Evolutionary conservation across 2,797 vertebrate genomes (phyloP).

Genomic region (Hylomyscus alleni): DNA sequence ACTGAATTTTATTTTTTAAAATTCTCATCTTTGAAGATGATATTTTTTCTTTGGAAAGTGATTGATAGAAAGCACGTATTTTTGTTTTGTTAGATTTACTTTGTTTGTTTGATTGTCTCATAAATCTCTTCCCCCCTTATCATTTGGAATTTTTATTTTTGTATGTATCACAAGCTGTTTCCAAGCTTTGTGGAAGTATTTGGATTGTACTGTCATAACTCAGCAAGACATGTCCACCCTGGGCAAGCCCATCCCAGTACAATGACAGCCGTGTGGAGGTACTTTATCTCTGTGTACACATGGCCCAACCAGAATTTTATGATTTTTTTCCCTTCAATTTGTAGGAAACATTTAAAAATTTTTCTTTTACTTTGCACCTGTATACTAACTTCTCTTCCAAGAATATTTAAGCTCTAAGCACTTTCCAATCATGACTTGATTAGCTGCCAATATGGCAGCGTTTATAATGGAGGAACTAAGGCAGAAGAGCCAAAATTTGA

Average conservation of each 20-base stretch:
- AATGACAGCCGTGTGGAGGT: slow-evolving; percentile 28
- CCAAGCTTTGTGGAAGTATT: slow-evolving; percentile 45
- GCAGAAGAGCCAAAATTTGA: slow-evolving; percentile 81
- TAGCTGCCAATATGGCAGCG: slow-evolving; percentile 78
- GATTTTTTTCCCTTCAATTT: slow-evolving; percentile 67
- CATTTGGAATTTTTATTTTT: slow-evolving; percentile 44
- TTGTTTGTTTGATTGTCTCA: slow-evolving; percentile 26
- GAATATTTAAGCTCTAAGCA: slow-evolving; percentile 84
- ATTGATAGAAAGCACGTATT: background rate
- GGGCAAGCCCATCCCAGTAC: background rate
- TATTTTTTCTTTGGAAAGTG: slow-evolving; percentile 59
- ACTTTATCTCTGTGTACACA: slow-evolving; percentile 58
- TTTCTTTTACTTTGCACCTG: slow-evolving; percentile 81
- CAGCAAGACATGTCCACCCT: slow-evolving; percentile 3
- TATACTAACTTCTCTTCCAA: slow-evolving; percentile 82
- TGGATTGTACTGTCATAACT: slow-evolving; percentile 43
- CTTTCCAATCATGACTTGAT: slow-evolving; percentile 82
- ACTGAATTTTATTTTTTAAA: slow-evolving; percentile 5
- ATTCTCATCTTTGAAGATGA: slow-evolving; percentile 14
- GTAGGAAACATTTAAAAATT: slow-evolving; percentile 78
- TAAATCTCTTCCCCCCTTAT: slow-evolving; percentile 34
- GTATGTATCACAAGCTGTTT: slow-evolving; percentile 22
- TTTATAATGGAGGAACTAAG: slow-evolving; percentile 77
- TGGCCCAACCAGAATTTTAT: slow-evolving; percentile 64
- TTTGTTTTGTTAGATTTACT: slow-evolving; percentile 27